A percentile compares a stretch with the other conserved stretches of the same genome.
Evolutionary conservation across 2,797 vertebrate genomes (phyloP).

Genomic region (Acomys russatus): DNA sequence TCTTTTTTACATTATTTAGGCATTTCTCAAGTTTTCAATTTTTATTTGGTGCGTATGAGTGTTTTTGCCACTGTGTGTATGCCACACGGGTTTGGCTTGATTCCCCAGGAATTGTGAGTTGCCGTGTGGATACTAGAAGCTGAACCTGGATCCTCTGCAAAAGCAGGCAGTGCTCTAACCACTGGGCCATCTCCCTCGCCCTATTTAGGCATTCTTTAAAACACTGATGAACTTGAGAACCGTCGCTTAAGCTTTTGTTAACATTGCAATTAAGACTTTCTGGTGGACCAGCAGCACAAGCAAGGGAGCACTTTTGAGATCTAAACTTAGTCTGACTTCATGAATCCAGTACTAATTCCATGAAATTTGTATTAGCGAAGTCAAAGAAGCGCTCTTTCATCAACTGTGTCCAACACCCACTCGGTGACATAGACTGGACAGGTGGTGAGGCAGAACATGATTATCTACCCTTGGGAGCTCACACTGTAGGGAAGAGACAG

Average conservation of each 20-base stretch:
- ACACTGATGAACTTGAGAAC: not conserved
- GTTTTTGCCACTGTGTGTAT: not conserved
- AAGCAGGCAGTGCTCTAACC: not conserved
- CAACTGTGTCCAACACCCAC: not conserved
- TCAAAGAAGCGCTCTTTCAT: not conserved
- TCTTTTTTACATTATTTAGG: not conserved
- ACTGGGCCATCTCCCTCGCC: no score
- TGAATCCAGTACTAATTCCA: not conserved
- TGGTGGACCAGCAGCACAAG: not conserved
- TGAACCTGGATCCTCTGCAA: not conserved
- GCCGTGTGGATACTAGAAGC: not conserved
- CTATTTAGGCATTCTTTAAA: conserved; percentile 47
- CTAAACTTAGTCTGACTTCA: conserved; percentile 12
- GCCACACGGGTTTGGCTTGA: not conserved
- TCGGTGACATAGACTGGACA: not conserved
- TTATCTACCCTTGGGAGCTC: not conserved
- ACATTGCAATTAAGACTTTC: not conserved
- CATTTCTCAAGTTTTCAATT: not conserved
- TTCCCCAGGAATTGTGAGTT: not conserved
- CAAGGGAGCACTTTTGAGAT: conserved; percentile 11
- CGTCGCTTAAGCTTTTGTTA: conserved; percentile 34
- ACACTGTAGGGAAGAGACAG: not conserved
- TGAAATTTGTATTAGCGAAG: conserved; percentile 21
- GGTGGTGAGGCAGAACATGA: not conserved
- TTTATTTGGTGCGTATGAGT: not conserved